Conservation (phyloP, 2,797 vertebrate genomes). For the Brachymystax lenok region DNA sequence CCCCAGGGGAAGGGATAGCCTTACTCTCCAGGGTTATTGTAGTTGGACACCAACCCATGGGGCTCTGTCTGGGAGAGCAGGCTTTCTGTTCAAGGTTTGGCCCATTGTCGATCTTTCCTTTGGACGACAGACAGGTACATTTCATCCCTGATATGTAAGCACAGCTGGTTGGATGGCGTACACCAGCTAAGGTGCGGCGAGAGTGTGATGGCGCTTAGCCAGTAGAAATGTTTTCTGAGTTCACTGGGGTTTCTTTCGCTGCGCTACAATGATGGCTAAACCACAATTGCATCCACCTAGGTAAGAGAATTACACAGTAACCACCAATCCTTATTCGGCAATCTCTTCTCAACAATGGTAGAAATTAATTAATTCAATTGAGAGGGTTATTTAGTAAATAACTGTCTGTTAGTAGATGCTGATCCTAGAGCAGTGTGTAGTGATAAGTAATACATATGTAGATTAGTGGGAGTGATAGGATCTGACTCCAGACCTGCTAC, state of each 20-base stretch:
- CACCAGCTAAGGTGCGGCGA: neutral
- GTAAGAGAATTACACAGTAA: slow-evolving; percentile 60
- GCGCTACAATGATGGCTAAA: slow-evolving; percentile 60
- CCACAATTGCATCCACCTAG: slow-evolving; percentile 61
- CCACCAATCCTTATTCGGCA: slow-evolving; percentile 39
- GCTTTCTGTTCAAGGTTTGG: neutral
- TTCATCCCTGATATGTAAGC: neutral
- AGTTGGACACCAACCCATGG: neutral
- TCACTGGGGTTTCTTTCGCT: slow-evolving; percentile 53
- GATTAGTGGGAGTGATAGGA: slow-evolving; percentile 13
- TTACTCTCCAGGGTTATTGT: too few species aligned
- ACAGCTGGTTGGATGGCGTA: neutral
- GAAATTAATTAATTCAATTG: neutral
- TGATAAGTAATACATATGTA: neutral
- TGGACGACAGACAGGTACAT: neutral
- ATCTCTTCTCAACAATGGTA: slow-evolving; percentile 29
- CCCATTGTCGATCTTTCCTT: neutral
- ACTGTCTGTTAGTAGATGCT: neutral
- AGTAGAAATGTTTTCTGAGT: slow-evolving; percentile 27
- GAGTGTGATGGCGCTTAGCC: neutral
- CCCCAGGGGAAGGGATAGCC: neutral
- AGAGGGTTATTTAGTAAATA: neutral
- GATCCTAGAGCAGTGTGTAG: slow-evolving; percentile 4
- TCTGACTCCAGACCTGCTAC: slow-evolving; percentile 9
- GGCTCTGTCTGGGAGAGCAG: too few species aligned